Evolutionary conservation across 2,113 vertebrate species (phyloP).

Genomic region (Promerops cafer): DNA sequence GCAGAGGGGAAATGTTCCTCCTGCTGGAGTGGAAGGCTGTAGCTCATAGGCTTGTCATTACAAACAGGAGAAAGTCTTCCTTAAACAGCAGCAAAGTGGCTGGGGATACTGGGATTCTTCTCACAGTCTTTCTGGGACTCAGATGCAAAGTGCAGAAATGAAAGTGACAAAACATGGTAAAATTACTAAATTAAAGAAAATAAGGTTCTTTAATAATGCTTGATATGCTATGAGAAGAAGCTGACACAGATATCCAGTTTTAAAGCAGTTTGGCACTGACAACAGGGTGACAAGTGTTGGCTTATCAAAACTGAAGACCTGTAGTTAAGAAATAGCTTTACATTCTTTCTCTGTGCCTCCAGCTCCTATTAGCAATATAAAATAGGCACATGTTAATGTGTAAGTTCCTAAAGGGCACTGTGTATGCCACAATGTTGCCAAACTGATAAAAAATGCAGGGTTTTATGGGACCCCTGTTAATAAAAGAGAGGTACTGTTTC

Average conservation of each 20-base stretch:
- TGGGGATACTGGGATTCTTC: not conserved
- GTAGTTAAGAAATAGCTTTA: conserved; percentile 45
- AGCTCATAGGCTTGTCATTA: not conserved
- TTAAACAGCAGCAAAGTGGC: not conserved
- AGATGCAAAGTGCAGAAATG: not conserved
- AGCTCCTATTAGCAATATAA: conserved; percentile 45
- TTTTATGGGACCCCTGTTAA: conserved; percentile 48
- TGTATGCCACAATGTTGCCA: conserved; percentile 1
- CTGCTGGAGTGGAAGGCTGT: not conserved
- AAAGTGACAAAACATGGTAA: not conserved
- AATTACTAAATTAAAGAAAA: not conserved
- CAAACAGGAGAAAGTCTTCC: not conserved
- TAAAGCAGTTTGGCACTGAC: not conserved
- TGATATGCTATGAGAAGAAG: not conserved
- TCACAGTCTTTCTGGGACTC: not conserved
- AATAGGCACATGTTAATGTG: conserved; percentile 2
- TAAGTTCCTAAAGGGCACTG: conserved; percentile 42
- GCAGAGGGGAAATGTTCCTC: not conserved
- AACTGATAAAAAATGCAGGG: not conserved
- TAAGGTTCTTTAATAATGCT: not conserved
- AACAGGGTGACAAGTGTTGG: conserved; percentile 21
- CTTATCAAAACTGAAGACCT: conserved; percentile 34
- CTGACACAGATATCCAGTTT: not conserved
- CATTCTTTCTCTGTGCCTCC: conserved; percentile 16
- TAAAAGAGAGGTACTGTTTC: conserved; percentile 48